A percentile compares a stretch with the other conserved stretches of the same genome.
phyloP scores from a whole-genome alignment of 2,888 invertebrate species.

The Leucophenga montana region DNA sequence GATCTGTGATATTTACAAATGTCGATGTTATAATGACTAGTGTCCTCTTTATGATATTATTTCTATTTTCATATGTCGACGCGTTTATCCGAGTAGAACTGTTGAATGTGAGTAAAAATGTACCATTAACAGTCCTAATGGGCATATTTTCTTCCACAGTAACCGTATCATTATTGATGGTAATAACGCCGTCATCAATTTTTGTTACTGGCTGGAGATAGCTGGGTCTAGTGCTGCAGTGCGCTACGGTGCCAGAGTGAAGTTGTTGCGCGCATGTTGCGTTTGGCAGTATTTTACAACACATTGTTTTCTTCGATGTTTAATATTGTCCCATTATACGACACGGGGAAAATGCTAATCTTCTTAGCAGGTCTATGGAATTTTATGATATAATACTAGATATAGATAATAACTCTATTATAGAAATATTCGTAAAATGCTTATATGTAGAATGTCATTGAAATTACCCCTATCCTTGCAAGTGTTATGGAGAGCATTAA shows the following conservation, averaged over 20 bases:
- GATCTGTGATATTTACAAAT: too few species aligned
- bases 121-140: too few species aligned
- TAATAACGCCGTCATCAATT: too few species aligned
- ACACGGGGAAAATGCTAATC: slow-evolving; percentile 33
- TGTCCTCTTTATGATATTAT: too few species aligned
- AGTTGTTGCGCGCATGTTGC: slow-evolving; percentile 33
- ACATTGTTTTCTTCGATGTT: slow-evolving; percentile 29
- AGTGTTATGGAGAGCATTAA: slow-evolving; percentile 37
- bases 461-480: slow-evolving; percentile 34
- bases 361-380: slow-evolving; percentile 39
- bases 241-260: too few species aligned
- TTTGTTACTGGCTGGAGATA: slow-evolving; percentile 1
- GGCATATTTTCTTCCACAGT: too few species aligned
- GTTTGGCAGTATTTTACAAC: slow-evolving; percentile 30
- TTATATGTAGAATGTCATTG: slow-evolving; percentile 36
- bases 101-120: too few species aligned
- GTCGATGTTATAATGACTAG: too few species aligned
- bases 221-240: too few species aligned
- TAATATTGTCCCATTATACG: slow-evolving; percentile 36
- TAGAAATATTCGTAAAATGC: slow-evolving; percentile 36
- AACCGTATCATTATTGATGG: too few species aligned
- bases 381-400: slow-evolving; percentile 41
- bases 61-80: too few species aligned
- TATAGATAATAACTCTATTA: slow-evolving; percentile 37
- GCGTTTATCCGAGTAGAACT: too few species aligned